These are phyloP conservation scores for Loxodonta africana DNA, from an alignment of 2,113 vertebrate species.

Conservation along the genomic window DNA sequence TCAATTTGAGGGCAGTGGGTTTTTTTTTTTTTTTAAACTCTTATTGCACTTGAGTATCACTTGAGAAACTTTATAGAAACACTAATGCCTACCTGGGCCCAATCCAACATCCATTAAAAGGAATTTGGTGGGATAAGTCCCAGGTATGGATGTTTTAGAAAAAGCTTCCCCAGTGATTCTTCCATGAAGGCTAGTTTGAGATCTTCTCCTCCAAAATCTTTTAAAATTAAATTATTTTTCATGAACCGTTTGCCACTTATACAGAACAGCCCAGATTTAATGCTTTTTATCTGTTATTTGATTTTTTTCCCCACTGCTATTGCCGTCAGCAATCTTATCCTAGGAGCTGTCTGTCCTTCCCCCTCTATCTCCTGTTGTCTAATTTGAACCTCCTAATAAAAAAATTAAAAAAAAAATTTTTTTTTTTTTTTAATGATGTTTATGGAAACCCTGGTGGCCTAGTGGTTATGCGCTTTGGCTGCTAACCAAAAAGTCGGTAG, in stretches of 20 bases:
- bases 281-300: not conserved
- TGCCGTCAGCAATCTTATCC: too few relatives aligned
- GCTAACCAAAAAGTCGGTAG: too few relatives aligned
- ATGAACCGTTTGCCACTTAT: not conserved
- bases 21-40: too few relatives aligned
- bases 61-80: not conserved
- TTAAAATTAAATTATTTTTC: slow-evolving; percentile 36
- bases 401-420: too few relatives aligned
- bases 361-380: not conserved
- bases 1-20: too few relatives aligned
- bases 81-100: too few relatives aligned
- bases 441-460: too few relatives aligned
- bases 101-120: not conserved
- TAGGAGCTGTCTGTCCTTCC: not conserved
- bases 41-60: not conserved
- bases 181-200: not conserved
- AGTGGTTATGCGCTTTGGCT: too few relatives aligned
- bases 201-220: not conserved
- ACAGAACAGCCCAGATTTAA: not conserved
- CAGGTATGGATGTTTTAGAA: not conserved
- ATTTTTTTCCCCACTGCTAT: not conserved
- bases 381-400: not conserved
- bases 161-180: not conserved
- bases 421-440: too few relatives aligned
- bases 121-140: not conserved